A percentile compares a stretch with the other conserved stretches of the same genome.
phyloP scores from a whole-genome alignment of 2,888 invertebrate genomes.

The Drosophila anceps region DNA sequence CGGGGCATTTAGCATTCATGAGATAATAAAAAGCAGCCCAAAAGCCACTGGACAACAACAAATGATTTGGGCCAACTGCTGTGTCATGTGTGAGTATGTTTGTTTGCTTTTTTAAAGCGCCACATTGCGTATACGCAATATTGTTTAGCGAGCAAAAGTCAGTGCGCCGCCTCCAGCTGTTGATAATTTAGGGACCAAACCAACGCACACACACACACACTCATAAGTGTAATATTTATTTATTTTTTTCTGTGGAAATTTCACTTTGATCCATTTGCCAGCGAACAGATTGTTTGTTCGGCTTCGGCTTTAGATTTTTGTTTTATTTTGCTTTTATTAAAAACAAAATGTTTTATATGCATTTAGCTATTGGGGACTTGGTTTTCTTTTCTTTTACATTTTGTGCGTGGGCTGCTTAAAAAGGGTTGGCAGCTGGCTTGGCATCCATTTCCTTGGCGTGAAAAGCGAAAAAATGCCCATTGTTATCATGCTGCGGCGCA shows the following conservation, averaged over 20 bases:
- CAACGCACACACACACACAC: conserved; percentile 31
- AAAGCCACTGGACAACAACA: conserved; percentile 76
- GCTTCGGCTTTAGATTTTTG: conserved; percentile 44
- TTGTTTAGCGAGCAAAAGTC: conserved; percentile 68
- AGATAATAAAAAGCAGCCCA: conserved; percentile 74
- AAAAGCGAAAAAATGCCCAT: conserved; percentile 32
- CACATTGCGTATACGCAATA: conserved; percentile 78
- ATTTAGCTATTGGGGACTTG: conserved; percentile 38
- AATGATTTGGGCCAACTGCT: conserved; percentile 67
- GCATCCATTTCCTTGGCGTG: conserved; percentile 44
- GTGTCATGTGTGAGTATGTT: conserved; percentile 16
- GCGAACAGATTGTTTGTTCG: conserved; percentile 59
- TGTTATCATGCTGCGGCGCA: conserved; percentile 35
- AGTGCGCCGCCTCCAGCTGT: conserved; percentile 67
- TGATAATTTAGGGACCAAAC: conserved; percentile 67
- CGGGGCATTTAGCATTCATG: conserved; percentile 79
- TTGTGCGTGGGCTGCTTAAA: conserved; percentile 27
- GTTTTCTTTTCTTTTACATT: conserved; percentile 37
- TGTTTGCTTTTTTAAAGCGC: conserved; percentile 34
- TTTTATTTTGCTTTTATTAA: conserved; percentile 65
- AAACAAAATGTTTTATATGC: conserved; percentile 76
- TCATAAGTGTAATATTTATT: conserved; percentile 19
- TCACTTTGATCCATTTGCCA: conserved; percentile 77
- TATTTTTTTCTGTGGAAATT: conserved; percentile 47
- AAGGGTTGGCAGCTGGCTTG: conserved; percentile 18